Conservation (phyloP, 1,140 invertebrate genomes). For the Diorhabda carinulata region DNA sequence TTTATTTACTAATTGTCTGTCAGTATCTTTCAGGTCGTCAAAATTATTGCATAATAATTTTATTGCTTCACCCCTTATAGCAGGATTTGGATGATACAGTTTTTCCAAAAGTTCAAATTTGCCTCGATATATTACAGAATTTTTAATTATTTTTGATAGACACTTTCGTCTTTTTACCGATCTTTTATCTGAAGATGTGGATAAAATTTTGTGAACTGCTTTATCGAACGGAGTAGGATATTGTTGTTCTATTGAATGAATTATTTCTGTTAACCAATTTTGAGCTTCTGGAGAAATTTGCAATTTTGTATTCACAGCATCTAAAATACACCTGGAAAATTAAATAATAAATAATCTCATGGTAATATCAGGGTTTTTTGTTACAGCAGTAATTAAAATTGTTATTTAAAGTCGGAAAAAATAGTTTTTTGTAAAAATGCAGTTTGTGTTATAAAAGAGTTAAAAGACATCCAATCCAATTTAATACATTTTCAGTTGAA, state of each 20-base stretch:
- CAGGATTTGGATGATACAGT: conserved; percentile 60
- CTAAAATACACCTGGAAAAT: conserved; percentile 27
- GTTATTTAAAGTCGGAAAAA: too few relatives aligned
- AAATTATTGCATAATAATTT: conserved; percentile 55
- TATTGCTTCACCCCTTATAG: conserved; percentile 60
- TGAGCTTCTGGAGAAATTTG: conserved; percentile 30
- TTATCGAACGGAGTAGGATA: conserved; percentile 67
- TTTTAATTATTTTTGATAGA: conserved; percentile 31
- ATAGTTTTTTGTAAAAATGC: too few relatives aligned
- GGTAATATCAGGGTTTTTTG: too few relatives aligned
- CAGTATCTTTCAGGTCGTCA: conserved; percentile 49
- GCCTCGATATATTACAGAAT: conserved; percentile 19
- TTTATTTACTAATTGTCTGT: conserved; percentile 54
- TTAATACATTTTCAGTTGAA: too few relatives aligned
- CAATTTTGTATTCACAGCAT: conserved; percentile 18
- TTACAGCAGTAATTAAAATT: too few relatives aligned
- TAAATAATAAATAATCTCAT: neutral
- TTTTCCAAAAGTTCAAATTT: conserved; percentile 58
- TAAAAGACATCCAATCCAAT: too few relatives aligned
- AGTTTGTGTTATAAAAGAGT: too few relatives aligned
- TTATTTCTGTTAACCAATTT: conserved; percentile 29
- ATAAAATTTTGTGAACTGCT: conserved; percentile 45
- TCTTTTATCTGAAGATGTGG: conserved; percentile 12
- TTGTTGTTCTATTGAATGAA: conserved; percentile 42
- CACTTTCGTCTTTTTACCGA: conserved; percentile 21